Conservation (phyloP, 1,140 invertebrate species). For the Sweltsa coloradensis region DNA sequence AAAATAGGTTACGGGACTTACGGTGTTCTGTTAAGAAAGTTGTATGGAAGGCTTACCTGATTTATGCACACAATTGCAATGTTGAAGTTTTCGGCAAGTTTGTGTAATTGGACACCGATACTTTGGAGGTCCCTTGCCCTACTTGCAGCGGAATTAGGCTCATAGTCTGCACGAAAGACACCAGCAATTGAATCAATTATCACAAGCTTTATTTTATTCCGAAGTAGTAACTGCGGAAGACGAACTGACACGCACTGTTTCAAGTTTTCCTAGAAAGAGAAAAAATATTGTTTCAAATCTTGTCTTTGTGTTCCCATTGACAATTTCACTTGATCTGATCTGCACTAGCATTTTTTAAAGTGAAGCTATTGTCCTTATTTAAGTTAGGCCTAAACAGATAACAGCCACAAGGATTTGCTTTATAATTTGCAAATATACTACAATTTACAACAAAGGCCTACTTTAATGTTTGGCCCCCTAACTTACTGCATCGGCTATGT, state of each 20-base stretch:
- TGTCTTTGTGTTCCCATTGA: too few relatives aligned
- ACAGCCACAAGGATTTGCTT: too few relatives aligned
- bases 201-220: slow-evolving; percentile 44
- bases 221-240: slow-evolving; percentile 35
- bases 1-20: too few relatives aligned
- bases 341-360: too few relatives aligned
- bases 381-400: too few relatives aligned
- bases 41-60: slow-evolving; percentile 54
- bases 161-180: slow-evolving; percentile 50
- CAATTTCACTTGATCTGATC: too few relatives aligned
- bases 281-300: too few relatives aligned
- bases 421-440: too few relatives aligned
- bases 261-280: slow-evolving; percentile 37
- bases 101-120: slow-evolving; percentile 41
- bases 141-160: slow-evolving; percentile 26
- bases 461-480: too few relatives aligned
- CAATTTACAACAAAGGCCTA: too few relatives aligned
- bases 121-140: slow-evolving; percentile 43
- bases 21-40: too few relatives aligned
- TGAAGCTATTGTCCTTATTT: too few relatives aligned
- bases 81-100: slow-evolving; percentile 37
- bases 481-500: slow-evolving; percentile 41
- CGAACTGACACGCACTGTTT: slow-evolving; percentile 39
- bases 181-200: slow-evolving; percentile 66
- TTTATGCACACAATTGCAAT: slow-evolving; percentile 56